A percentile compares a stretch with the other conserved stretches of the same genome.
These are phyloP conservation scores for Alligator sinensis DNA, from an alignment of 2,113 vertebrate genomes.

Conservation along the genomic window DNA sequence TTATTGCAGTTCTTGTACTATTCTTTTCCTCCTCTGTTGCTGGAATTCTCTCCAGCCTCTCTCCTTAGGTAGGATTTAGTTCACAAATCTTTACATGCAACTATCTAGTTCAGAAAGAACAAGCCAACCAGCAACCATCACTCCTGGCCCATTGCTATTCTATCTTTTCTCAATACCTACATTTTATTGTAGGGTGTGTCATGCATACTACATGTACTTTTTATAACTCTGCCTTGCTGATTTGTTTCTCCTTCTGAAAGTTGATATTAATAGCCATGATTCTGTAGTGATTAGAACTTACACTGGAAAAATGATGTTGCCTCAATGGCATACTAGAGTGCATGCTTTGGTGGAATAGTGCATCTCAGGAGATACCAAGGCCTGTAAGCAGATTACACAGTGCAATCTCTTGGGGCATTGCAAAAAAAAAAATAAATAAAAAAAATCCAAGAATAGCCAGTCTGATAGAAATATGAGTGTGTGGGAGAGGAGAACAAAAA, in stretches of 20 bases:
- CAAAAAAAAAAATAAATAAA: background rate
- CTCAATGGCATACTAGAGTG: background rate
- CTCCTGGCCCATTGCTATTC: rapidly evolving
- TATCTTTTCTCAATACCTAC: background rate
- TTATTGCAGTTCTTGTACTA: too few species aligned
- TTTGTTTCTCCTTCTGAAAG: background rate
- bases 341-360: rapidly evolving
- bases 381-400: background rate
- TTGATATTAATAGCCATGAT: background rate
- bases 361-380: background rate
- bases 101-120: background rate
- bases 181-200: background rate
- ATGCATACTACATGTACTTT: background rate
- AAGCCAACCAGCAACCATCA: background rate
- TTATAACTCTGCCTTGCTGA: rapidly evolving
- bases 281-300: background rate
- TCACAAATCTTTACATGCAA: background rate
- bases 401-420: background rate
- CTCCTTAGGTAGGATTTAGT: background rate
- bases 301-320: background rate
- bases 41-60: background rate
- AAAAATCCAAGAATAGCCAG: background rate
- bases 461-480: background rate
- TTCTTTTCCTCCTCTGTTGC: background rate
- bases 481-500: background rate